These are phyloP conservation scores for Rhimphoctona megacephalus DNA, from an alignment of 2,888 invertebrate species.

Conservation along the genomic window DNA sequence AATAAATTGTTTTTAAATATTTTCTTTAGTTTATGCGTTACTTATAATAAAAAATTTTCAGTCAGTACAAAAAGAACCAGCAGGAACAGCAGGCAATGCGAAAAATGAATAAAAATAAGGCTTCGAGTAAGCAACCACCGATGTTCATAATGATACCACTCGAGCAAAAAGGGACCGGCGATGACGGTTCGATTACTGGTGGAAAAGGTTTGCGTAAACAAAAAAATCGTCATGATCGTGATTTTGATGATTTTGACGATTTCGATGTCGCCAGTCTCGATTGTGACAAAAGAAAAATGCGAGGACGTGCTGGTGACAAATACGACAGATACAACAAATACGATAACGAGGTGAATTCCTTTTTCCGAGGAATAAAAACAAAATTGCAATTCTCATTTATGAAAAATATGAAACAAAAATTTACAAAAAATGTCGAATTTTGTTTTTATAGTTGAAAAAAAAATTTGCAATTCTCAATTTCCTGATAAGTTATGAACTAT, in stretches of 20 bases:
- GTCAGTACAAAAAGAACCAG: conserved; percentile 67
- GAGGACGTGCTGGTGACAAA: background rate
- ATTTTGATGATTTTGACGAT: conserved; percentile 3
- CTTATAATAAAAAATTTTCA: conserved; percentile 28
- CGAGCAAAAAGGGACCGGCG: conserved; percentile 49
- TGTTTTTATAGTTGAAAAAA: background rate
- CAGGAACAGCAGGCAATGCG: conserved; percentile 45
- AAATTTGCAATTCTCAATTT: background rate
- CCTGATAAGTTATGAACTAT: background rate
- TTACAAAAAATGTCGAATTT: background rate
- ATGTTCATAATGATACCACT: conserved; percentile 75
- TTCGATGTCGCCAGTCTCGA: conserved; percentile 21
- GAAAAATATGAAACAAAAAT: background rate
- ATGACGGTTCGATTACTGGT: background rate
- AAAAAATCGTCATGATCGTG: conserved; percentile 15
- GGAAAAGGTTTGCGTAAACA: conserved; percentile 13
- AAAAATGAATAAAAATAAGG: conserved; percentile 37
- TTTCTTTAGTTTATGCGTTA: background rate
- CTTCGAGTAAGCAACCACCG: conserved; percentile 47
- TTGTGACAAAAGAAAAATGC: conserved; percentile 30
- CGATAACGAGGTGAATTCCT: background rate
- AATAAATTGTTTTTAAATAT: background rate
- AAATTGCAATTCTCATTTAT: too few relatives aligned
- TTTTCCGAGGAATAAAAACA: background rate
- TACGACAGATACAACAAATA: background rate